A percentile compares a stretch with the other conserved stretches of the same genome.
Evolutionary conservation across 2,888 invertebrate genomes (phyloP).

Genomic region (Aethes cnicana): DNA sequence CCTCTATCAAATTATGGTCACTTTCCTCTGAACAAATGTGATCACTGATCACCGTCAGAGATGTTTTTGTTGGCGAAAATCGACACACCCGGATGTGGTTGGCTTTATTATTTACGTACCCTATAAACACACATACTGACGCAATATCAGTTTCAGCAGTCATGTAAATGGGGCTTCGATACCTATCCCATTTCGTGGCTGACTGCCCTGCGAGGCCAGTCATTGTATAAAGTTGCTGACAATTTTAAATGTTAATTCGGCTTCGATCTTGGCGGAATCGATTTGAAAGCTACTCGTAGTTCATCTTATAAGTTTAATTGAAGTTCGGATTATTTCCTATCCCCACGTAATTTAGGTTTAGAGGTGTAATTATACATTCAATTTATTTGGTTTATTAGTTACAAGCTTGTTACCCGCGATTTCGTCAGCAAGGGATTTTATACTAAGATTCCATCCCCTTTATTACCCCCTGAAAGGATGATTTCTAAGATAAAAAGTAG

Average conservation of each 20-base stretch:
- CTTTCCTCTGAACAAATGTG: no score
- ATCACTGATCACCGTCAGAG: constrained; percentile 12
- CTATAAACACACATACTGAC: constrained; percentile 37
- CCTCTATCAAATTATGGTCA: no score
- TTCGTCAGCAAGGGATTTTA: no score
- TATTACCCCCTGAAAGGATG: no score
- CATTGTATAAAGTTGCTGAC: constrained; percentile 14
- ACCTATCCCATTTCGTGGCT: constrained; percentile 15
- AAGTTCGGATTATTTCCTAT: constrained; percentile 3
- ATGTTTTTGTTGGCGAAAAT: constrained; percentile 35
- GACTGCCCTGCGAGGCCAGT: neutral
- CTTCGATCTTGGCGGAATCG: constrained; percentile 8
- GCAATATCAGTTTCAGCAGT: constrained; percentile 23
- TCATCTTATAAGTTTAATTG: constrained; percentile 19
- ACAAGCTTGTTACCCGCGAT: no score
- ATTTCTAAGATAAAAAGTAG: no score
- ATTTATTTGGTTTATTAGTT: no score
- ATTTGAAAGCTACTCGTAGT: constrained; percentile 15
- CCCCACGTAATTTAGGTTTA: constrained; percentile 10
- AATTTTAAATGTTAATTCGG: constrained; percentile 23
- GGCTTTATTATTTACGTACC: constrained; percentile 45
- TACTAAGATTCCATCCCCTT: no score
- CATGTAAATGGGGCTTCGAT: constrained; percentile 21
- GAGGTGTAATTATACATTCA: no score
- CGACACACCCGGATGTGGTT: constrained; percentile 53